These are phyloP conservation scores for Leptoteleia sp. DNA, from an alignment of 1,140 invertebrate species.

Conservation along the genomic window DNA sequence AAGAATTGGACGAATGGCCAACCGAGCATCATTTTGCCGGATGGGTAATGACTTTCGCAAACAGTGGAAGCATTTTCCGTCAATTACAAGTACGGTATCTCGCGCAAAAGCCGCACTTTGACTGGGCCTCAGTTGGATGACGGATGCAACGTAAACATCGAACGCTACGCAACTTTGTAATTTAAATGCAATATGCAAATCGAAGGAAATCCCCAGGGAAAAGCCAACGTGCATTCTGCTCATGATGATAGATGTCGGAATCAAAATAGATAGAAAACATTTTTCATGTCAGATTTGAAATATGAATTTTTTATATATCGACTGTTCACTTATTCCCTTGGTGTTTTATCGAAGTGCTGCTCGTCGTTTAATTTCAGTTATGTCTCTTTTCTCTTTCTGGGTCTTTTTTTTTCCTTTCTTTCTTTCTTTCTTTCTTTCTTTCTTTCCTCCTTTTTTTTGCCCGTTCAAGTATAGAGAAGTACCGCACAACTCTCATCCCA, in stretches of 20 bases:
- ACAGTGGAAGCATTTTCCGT: conserved; percentile 62
- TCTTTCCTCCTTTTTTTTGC: too few relatives aligned
- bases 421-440: too few relatives aligned
- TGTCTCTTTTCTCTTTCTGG: conserved; percentile 20
- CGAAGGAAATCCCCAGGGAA: conserved; percentile 63
- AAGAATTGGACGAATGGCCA: too few relatives aligned
- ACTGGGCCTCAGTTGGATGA: conserved; percentile 47
- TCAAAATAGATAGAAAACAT: conserved; percentile 67
- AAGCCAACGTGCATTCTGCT: conserved; percentile 59
- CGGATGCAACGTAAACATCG: conserved; percentile 66
- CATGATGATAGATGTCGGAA: conserved; percentile 65
- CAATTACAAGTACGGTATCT: conserved; percentile 59
- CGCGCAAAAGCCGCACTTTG: conserved; percentile 52
- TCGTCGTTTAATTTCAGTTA: conserved; percentile 66
- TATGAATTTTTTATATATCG: conserved; percentile 68
- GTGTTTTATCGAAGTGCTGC: conserved; percentile 51
- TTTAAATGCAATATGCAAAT: conserved; percentile 69
- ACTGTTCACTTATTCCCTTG: conserved; percentile 60
- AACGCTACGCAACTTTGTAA: conserved; percentile 65
- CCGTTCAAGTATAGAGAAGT: too few relatives aligned
- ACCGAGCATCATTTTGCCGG: conserved; percentile 23
- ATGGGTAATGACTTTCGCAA: conserved; percentile 49
- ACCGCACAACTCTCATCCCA: neutral
- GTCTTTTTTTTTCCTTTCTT: too few relatives aligned
- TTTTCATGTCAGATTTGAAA: conserved; percentile 68